Base-by-base conservation (phyloP, 1,140 invertebrate genomes). In the Heliothis subflexa region DNA sequence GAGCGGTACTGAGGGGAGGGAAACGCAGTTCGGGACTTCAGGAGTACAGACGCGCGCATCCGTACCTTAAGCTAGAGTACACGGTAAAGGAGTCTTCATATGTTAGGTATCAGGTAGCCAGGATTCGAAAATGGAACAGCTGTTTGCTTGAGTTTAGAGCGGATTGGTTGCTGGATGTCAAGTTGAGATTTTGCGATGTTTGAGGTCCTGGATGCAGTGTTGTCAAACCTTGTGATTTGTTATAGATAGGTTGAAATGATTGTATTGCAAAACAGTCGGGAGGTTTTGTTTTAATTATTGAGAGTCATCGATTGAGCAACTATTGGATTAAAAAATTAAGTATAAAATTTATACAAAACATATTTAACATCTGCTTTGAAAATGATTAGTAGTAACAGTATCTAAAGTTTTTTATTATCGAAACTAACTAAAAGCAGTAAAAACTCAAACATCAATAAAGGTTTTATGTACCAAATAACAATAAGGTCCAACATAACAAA, bases 31-130 rank as follows among this genome's bases (percentile, higher is more conserved):
- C 61, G 28, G 61, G 61, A 64, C 61, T 64, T 18, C 33, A 33
- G 33, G 77, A 88, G 86, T 83, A 80, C 85, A 91, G 92, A 89
- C 91, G 91, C 92, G 91, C 92, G 92, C 92, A 93, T 90, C 90
- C 83, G 83, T 89, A 88, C 89, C 90, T 89, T 89, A 88, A 89
- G 86, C 85, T 88, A 33, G 83, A 82, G 76, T 84, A 86, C 89
- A 89, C 80, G 87, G 88, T 84, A 81, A 83, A 71, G 72, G 80
- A 80, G 71, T 80, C 81, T 81, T 83, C 81, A 85, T 82, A 81
- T 80, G 82, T 68, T 83, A 78, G 59, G 59, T 64, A 62, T 25
- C 40, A 75, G 72, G 59, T 75, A 75, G 33, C 55, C 33, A 73
- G 55, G 57, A 47, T 55, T 73, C 18, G 33, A 57, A 72, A 72